phyloP scores from a whole-genome alignment of 2,113 vertebrate species.

The Petromus typicus region DNA sequence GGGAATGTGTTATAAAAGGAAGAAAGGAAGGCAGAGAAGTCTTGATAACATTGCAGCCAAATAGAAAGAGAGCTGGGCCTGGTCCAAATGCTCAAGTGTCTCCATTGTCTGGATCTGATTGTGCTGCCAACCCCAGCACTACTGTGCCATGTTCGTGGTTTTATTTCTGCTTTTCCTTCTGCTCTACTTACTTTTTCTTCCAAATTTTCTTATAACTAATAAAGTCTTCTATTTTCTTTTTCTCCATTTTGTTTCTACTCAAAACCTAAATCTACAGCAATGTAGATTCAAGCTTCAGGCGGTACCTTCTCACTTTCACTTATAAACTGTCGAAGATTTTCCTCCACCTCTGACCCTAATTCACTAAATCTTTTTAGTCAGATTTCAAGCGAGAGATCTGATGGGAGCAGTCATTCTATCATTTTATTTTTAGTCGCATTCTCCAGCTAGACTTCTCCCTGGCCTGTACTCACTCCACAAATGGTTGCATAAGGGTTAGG shows the following conservation, averaged over 20 bases:
- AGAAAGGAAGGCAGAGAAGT: background rate
- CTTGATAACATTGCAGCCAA: background rate
- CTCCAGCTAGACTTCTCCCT: background rate
- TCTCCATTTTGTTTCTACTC: background rate
- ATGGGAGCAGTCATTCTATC: background rate
- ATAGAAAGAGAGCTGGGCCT: background rate
- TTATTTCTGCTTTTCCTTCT: background rate
- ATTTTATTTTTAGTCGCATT: constrained; percentile 30
- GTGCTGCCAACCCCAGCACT: background rate
- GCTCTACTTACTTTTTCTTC: background rate
- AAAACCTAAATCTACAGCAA: background rate
- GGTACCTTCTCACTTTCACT: background rate
- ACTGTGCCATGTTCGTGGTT: background rate
- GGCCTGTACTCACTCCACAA: background rate
- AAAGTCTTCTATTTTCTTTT: background rate
- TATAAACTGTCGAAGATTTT: background rate
- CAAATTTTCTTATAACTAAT: background rate
- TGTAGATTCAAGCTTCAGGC: background rate
- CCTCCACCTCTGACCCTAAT: background rate
- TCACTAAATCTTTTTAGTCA: background rate
- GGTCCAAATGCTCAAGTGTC: background rate
- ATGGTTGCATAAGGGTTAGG: background rate
- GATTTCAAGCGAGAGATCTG: background rate
- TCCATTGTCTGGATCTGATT: background rate
- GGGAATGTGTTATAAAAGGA: background rate